Conservation (phyloP, 2,113 vertebrate species). For the Sorex araneus region DNA sequence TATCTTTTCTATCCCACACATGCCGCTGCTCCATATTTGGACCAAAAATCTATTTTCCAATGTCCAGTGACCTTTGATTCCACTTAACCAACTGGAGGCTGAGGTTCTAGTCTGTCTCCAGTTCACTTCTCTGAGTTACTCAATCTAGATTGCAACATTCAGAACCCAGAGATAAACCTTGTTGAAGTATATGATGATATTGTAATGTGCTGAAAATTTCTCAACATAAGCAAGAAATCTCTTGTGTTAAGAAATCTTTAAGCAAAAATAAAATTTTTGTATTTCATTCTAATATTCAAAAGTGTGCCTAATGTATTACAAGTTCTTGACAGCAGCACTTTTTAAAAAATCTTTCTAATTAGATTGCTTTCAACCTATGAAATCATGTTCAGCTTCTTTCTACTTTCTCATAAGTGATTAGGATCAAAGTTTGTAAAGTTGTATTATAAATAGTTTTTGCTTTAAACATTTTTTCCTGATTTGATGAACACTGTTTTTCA, state of each 20-base stretch:
- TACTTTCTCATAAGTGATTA: not conserved
- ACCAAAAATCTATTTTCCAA: not conserved
- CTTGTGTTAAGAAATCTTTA: no score
- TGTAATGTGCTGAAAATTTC: not conserved
- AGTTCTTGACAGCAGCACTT: not conserved
- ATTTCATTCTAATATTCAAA: not conserved
- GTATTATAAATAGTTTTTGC: not conserved
- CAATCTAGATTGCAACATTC: not conserved
- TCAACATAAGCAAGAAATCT: not conserved
- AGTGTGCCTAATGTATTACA: not conserved
- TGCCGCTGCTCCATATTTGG: no score
- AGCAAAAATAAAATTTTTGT: not conserved
- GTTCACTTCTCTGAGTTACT: not conserved
- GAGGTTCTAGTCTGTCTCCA: not conserved
- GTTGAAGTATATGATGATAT: not conserved
- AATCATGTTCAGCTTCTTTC: not conserved
- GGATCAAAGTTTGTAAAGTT: not conserved
- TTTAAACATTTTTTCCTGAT: not conserved
- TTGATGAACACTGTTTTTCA: no score
- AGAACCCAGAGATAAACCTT: not conserved
- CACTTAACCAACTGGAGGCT: not conserved
- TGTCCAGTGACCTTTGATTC: not conserved
- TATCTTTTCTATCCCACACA: not conserved
- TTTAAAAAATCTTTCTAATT: conserved; percentile 26
- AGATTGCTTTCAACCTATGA: not conserved